A percentile compares a stretch with the other conserved stretches of the same genome.
Evolutionary conservation across 2,113 vertebrate species (phyloP).

Genomic region (Rhadina sibilatrix): DNA sequence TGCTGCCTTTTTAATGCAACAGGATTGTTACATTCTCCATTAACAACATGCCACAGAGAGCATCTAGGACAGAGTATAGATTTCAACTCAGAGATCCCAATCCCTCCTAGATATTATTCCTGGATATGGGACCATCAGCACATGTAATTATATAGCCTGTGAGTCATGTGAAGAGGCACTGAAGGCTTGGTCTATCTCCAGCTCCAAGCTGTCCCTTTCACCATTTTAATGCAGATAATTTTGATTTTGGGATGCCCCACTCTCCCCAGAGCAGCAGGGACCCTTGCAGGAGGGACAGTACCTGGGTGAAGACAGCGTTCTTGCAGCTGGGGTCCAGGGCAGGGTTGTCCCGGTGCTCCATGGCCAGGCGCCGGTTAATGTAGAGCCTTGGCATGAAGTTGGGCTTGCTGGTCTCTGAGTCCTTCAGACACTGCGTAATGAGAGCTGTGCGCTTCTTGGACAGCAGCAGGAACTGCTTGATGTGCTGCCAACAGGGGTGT

Average conservation of each 20-base stretch:
- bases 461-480: constrained; percentile 94
- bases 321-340: constrained; percentile 87
- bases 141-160: neutral
- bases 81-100: neutral
- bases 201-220: neutral
- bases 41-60: neutral
- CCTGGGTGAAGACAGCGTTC: constrained; percentile 94
- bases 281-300: constrained; percentile 25
- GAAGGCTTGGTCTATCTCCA: neutral
- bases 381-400: constrained; percentile 97
- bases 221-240: neutral
- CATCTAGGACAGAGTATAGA: neutral
- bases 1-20: neutral
- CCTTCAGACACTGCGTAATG: constrained; percentile 93
- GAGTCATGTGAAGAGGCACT: neutral
- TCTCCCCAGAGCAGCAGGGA: neutral
- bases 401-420: constrained; percentile 95
- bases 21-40: neutral
- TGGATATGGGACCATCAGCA: neutral
- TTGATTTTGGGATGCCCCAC: neutral
- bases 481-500: constrained; percentile 73
- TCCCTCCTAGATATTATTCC: neutral
- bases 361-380: constrained; percentile 95
- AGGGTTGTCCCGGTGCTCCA: constrained; percentile 96
- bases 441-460: constrained; percentile 91